Conservation (phyloP, 2,797 vertebrate genomes). For the Fundulus diaphanus region DNA sequence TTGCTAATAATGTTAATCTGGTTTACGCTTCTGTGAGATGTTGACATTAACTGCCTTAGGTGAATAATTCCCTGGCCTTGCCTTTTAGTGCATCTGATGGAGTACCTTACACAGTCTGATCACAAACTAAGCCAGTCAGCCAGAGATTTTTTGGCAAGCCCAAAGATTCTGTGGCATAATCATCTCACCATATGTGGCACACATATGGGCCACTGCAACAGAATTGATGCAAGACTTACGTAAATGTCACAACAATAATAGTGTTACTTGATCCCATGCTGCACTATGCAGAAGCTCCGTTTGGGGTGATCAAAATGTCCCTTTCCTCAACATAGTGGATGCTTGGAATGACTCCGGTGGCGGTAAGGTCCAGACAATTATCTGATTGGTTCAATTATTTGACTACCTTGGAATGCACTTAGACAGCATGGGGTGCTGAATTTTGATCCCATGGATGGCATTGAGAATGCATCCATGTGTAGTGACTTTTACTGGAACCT, state of each 20-base stretch:
- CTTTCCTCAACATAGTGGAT: not conserved
- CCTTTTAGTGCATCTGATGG: not conserved
- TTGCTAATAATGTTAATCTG: not conserved
- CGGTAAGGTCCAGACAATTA: not conserved
- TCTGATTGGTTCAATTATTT: not conserved
- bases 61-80: not conserved
- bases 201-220: not conserved
- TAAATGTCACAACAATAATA: too few relatives aligned
- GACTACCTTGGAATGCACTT: not conserved
- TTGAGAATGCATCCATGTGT: not conserved
- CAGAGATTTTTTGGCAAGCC: not conserved
- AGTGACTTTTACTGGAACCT: not conserved
- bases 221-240: not conserved
- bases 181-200: not conserved
- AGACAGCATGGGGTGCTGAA: not conserved
- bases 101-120: not conserved
- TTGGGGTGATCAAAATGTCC: not conserved
- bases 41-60: not conserved
- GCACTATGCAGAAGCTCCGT: not conserved
- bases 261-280: not conserved
- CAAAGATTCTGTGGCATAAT: not conserved
- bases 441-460: not conserved
- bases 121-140: not conserved
- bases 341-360: not conserved
- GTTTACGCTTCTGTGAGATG: not conserved